Percentiles rank a stretch among this genome's conserved stretches.
These are phyloP conservation scores for Tetraneura akinire DNA, from an alignment of 1,140 invertebrate genomes.

Conservation along the genomic window DNA sequence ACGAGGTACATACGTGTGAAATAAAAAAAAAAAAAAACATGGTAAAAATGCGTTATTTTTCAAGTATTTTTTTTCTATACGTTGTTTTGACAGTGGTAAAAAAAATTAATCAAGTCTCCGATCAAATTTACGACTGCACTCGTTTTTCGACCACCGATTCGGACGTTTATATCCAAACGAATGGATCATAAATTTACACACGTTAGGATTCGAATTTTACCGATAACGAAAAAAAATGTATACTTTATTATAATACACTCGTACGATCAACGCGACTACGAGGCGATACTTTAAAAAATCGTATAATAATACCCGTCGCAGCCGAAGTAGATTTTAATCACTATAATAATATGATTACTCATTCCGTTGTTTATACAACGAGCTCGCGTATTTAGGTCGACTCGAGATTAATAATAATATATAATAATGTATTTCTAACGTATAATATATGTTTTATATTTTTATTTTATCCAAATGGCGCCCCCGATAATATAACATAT, in stretches of 20 bases:
- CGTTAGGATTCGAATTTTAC: neutral
- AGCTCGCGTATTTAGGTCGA: constrained; percentile 9
- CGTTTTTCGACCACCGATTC: constrained; percentile 30
- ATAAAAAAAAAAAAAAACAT: too few relatives aligned
- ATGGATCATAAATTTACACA: constrained; percentile 27
- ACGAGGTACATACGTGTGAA: neutral
- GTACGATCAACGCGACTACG: neutral
- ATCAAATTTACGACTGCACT: constrained; percentile 11
- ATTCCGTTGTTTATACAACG: constrained; percentile 32
- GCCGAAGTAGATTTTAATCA: constrained; percentile 12
- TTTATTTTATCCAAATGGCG: neutral
- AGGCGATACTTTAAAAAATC: constrained; percentile 6
- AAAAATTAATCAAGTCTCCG: neutral
- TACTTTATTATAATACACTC: neutral
- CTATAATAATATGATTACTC: constrained; percentile 38
- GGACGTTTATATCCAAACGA: constrained; percentile 19
- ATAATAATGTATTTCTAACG: too few relatives aligned
- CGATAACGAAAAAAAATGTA: neutral
- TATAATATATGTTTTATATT: too few relatives aligned
- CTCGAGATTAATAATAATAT: too few relatives aligned
- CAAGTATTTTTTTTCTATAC: neutral
- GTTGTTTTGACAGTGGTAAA: constrained; percentile 1
- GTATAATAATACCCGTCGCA: constrained; percentile 6
- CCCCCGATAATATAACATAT: too few relatives aligned
- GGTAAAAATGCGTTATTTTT: neutral